phyloP scores from a whole-genome alignment of 2,797 vertebrate species.

The Petrocephalus schoutedeni region DNA sequence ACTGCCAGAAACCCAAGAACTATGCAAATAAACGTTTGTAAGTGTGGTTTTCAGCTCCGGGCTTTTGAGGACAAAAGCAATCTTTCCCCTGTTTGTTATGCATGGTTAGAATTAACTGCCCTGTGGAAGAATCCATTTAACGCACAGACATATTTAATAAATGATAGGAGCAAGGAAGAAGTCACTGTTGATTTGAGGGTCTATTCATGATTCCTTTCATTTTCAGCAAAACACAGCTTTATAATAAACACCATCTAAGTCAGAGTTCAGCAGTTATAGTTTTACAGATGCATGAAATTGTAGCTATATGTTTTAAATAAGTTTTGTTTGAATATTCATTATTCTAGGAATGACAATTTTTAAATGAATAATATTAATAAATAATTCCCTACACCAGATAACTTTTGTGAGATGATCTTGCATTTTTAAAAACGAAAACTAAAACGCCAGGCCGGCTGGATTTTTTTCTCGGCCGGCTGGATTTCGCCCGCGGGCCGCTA shows the following conservation, averaged over 20 bases:
- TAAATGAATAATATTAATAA: neutral
- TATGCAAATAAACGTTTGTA: conserved; percentile 9
- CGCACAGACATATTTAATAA: neutral
- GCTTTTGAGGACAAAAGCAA: neutral
- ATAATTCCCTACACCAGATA: neutral
- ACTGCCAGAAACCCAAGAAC: neutral
- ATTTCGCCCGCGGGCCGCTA: neutral
- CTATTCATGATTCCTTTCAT: neutral
- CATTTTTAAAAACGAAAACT: neutral
- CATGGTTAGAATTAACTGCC: neutral
- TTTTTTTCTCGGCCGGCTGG: neutral
- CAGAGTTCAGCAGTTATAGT: neutral
- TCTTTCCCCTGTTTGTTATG: neutral
- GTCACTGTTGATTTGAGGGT: neutral
- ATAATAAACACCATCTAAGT: neutral
- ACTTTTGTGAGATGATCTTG: neutral
- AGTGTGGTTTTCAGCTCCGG: neutral
- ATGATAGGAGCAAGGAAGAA: neutral
- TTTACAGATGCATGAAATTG: neutral
- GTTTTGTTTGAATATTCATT: neutral
- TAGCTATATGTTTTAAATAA: neutral
- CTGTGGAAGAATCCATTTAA: neutral
- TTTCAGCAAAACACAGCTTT: neutral
- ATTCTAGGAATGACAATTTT: neutral
- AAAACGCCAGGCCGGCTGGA: neutral